Percentiles rank a stretch among this genome's conserved stretches.
These are phyloP conservation scores for Trypoxylon attenuatum DNA, from an alignment of 2,888 invertebrate species.

Conservation along the genomic window DNA sequence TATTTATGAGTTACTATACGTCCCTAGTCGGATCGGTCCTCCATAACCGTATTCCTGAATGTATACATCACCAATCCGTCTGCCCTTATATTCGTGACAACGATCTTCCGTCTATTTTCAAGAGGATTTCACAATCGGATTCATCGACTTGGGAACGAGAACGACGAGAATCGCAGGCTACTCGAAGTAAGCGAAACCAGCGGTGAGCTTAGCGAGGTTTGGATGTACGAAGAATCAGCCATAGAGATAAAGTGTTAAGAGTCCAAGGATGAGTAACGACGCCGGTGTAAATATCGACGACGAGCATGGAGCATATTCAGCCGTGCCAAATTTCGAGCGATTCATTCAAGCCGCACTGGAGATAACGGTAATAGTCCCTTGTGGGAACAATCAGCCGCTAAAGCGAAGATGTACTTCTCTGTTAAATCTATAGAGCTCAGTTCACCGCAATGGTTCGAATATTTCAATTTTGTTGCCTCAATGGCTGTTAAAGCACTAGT, in stretches of 20 bases:
- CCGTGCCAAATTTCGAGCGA: not conserved
- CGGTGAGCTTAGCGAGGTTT: no score
- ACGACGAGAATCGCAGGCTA: no score
- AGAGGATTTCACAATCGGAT: no score
- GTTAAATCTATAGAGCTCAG: not conserved
- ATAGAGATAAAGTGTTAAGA: not conserved
- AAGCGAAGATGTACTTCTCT: not conserved
- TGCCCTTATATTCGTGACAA: no score
- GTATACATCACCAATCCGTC: not conserved
- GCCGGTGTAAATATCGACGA: not conserved
- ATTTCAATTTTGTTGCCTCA: no score
- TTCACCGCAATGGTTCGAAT: no score
- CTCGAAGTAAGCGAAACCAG: no score
- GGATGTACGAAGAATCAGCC: not conserved
- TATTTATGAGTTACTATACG: not conserved
- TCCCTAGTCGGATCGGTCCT: not conserved
- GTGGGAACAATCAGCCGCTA: not conserved
- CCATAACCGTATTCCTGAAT: no score
- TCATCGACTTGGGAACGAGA: no score
- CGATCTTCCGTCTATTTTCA: no score
- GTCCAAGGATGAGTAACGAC: not conserved
- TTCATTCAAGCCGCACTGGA: not conserved
- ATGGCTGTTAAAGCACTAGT: no score
- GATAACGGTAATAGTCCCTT: not conserved
- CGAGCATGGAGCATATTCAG: not conserved